Evolutionary conservation across 1,140 invertebrate species (phyloP).

Genomic region (Notospermus geniculatus): DNA sequence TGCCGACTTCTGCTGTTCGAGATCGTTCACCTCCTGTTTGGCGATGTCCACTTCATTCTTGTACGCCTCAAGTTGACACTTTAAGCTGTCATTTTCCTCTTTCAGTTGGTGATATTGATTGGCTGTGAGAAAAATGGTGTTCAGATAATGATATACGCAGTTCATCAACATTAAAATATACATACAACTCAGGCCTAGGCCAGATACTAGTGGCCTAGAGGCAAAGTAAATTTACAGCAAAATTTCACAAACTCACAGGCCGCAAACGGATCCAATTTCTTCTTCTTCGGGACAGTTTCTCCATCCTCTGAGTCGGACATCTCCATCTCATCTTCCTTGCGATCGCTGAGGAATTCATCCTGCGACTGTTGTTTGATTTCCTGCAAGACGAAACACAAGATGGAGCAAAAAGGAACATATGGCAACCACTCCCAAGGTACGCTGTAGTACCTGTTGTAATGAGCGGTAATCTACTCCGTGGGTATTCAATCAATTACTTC

Average conservation of each 20-base stretch:
- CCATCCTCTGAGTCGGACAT: constrained; percentile 73
- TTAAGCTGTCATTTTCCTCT: constrained; percentile 86
- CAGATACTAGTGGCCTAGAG: too few relatives aligned
- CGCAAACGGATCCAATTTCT: constrained; percentile 24
- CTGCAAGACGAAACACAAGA: constrained; percentile 54
- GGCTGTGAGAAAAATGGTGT: too few relatives aligned
- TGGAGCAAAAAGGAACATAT: neutral
- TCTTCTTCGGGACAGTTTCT: constrained; percentile 28
- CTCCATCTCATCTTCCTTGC: constrained; percentile 77
- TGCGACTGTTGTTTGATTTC: constrained; percentile 75
- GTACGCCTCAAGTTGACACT: constrained; percentile 89
- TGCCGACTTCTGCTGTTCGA: constrained; percentile 67
- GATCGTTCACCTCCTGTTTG: constrained; percentile 63
- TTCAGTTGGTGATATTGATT: constrained; percentile 50
- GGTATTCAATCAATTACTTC: too few relatives aligned
- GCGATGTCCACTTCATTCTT: constrained; percentile 81
- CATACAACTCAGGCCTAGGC: too few relatives aligned
- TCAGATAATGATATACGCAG: too few relatives aligned
- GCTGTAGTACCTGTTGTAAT: too few relatives aligned
- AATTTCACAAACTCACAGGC: neutral
- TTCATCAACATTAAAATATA: too few relatives aligned
- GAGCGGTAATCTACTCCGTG: too few relatives aligned
- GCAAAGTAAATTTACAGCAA: neutral
- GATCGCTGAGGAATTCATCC: constrained; percentile 69
- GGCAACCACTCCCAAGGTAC: too few relatives aligned